phyloP scores from a whole-genome alignment of 2,113 vertebrate species.

The Hydropotes inermis region DNA sequence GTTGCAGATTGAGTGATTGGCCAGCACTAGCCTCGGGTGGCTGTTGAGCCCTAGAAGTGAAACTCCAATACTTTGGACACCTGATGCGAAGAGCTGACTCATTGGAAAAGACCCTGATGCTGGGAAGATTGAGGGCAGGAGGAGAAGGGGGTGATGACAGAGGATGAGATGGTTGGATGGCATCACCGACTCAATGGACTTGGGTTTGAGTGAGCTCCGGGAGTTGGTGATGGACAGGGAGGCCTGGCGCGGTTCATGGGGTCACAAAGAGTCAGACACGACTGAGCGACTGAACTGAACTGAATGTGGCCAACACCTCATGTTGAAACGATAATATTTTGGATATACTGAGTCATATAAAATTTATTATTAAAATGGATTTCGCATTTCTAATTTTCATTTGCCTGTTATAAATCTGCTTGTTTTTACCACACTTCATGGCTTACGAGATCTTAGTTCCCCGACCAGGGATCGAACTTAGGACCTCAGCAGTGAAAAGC shows the following conservation, averaged over 20 bases:
- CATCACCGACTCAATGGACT: not conserved
- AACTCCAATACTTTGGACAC: not conserved
- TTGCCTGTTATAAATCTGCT: not conserved
- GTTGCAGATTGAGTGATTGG: not conserved
- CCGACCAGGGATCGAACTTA: not conserved
- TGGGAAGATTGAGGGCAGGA: not conserved
- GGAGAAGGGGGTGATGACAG: not conserved
- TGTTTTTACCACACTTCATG: not conserved
- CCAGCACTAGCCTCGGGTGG: not conserved
- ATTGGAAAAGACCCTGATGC: not conserved
- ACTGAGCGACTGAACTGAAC: not conserved
- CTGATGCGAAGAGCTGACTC: not conserved
- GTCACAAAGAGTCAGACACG: fast-evolving
- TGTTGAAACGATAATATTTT: not conserved
- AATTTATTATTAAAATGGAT: not conserved
- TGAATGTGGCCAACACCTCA: not conserved
- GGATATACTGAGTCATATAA: not conserved
- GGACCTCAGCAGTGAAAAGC: not conserved
- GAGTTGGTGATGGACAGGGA: not conserved
- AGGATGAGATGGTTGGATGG: not conserved
- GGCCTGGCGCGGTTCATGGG: not conserved
- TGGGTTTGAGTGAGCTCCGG: not conserved
- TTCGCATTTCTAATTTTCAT: not conserved
- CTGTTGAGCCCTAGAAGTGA: not conserved
- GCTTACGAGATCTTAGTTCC: not conserved